These are phyloP conservation scores for Tenthredo distinguenda DNA, from an alignment of 2,888 invertebrate species.

Conservation along the genomic window DNA sequence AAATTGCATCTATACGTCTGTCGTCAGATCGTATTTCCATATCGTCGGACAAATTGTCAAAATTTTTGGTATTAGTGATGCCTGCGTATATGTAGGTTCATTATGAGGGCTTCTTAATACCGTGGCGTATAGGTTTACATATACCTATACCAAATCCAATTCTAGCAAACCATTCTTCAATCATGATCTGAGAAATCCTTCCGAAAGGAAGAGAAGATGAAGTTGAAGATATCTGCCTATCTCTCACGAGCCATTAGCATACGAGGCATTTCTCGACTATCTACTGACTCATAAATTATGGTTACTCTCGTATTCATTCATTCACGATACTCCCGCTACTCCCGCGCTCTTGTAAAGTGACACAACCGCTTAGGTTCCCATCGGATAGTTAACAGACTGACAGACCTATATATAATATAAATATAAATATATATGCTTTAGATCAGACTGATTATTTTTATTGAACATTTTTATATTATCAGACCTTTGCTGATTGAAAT, in stretches of 20 bases:
- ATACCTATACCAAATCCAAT: too few species aligned
- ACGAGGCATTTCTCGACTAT: slow-evolving; percentile 63
- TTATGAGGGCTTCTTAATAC: not conserved
- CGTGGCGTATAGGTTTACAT: not conserved
- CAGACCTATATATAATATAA: not conserved
- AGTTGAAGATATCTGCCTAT: slow-evolving; percentile 33
- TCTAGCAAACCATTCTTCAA: not conserved
- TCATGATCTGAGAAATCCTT: not conserved
- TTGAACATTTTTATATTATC: not conserved
- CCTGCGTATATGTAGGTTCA: not conserved
- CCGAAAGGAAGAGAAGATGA: not conserved
- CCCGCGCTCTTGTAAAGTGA: slow-evolving; percentile 58
- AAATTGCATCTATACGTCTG: not conserved
- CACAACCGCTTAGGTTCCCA: slow-evolving; percentile 64
- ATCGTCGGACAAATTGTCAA: not conserved
- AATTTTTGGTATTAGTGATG: not conserved
- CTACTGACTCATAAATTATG: slow-evolving; percentile 65
- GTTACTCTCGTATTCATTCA: slow-evolving; percentile 59
- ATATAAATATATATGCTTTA: not conserved
- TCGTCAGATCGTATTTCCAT: not conserved
- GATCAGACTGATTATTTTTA: not conserved
- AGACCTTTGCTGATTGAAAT: not conserved
- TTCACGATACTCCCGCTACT: slow-evolving; percentile 56
- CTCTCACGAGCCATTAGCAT: slow-evolving; percentile 55
- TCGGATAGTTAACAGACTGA: slow-evolving; percentile 38